phyloP scores from a whole-genome alignment of 2,797 vertebrate genomes.

The Sebastes baramenuke region DNA sequence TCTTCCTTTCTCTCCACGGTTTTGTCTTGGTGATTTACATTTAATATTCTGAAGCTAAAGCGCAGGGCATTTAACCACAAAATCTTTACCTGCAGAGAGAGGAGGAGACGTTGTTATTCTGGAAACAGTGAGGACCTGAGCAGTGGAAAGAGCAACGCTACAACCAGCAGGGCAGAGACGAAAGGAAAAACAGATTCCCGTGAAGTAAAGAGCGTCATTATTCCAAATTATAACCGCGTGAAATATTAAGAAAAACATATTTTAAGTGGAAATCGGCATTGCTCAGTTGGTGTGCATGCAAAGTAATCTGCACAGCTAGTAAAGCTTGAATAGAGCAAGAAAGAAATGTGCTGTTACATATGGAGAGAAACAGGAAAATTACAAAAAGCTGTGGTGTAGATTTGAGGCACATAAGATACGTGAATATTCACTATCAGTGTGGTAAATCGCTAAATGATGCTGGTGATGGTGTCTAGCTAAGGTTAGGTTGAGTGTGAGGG shows the following conservation, averaged over 20 bases:
- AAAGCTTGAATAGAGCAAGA: neutral
- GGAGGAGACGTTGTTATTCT: neutral
- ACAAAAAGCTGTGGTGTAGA: neutral
- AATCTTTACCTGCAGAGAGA: slow-evolving; percentile 3
- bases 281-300: neutral
- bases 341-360: neutral
- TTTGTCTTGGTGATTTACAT: slow-evolving; percentile 60
- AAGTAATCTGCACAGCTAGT: neutral
- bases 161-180: neutral
- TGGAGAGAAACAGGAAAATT: neutral
- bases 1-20: slow-evolving; percentile 54
- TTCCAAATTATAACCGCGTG: slow-evolving; percentile 8
- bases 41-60: slow-evolving; percentile 22
- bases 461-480: neutral
- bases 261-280: neutral
- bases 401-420: neutral
- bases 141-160: neutral
- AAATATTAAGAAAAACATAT: neutral
- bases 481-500: neutral
- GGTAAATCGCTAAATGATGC: neutral
- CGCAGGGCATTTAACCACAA: neutral
- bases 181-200: neutral
- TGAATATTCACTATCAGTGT: neutral
- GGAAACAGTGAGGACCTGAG: neutral
- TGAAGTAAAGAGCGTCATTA: neutral